A percentile compares a stretch with the other conserved stretches of the same genome.
Conservation (phyloP, 1,140 invertebrate genomes). For the Cherax destructor region DNA sequence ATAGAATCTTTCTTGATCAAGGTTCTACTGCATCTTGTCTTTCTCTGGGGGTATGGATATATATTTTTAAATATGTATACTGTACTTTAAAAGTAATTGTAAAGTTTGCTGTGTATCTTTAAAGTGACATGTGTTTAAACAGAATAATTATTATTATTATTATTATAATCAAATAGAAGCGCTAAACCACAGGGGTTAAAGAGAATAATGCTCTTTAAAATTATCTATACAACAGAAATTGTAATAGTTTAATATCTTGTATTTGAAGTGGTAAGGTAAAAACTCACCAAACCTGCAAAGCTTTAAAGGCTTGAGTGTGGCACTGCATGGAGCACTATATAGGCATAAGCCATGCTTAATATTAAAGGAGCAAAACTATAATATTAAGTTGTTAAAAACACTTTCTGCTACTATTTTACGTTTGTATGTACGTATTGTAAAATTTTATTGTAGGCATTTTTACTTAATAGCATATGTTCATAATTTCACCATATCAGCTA, state of each 20-base stretch:
- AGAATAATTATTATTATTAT: neutral
- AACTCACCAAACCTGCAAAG: neutral
- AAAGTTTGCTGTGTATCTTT: neutral
- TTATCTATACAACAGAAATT: no score
- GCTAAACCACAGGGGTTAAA: no score
- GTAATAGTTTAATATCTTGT: no score
- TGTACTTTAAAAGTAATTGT: neutral
- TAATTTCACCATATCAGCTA: no score
- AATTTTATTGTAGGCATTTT: no score
- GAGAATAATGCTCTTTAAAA: neutral
- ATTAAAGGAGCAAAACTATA: neutral
- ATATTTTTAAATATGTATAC: neutral
- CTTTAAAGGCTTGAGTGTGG: conserved; percentile 3
- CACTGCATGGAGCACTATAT: conserved; percentile 23
- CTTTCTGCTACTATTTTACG: neutral
- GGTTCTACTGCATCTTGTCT: neutral
- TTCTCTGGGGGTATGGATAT: neutral
- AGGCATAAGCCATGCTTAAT: neutral
- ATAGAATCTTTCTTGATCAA: neutral
- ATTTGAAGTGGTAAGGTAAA: neutral
- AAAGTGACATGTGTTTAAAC: neutral
- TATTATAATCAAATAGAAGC: no score
- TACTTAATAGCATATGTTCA: no score
- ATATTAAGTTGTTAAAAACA: neutral
- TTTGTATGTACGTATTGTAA: no score